A percentile compares a stretch with the other conserved stretches of the same genome.
These are phyloP conservation scores for Hetaerina americana DNA, from an alignment of 1,140 invertebrate genomes.

Conservation along the genomic window DNA sequence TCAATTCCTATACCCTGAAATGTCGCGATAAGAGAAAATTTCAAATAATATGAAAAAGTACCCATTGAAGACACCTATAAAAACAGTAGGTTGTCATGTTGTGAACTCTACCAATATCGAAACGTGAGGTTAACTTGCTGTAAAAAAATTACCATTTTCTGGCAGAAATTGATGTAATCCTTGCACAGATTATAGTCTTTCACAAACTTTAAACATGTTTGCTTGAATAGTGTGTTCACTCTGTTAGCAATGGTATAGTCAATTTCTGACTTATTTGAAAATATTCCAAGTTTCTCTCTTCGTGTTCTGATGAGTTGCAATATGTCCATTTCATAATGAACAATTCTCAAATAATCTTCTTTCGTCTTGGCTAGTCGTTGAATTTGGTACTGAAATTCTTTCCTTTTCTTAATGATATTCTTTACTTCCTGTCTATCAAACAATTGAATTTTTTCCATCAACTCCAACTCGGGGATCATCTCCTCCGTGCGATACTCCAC, in stretches of 20 bases:
- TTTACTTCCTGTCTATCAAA: conserved; percentile 37
- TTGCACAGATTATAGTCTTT: conserved; percentile 55
- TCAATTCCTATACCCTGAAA: too few relatives aligned
- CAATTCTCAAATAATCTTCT: conserved; percentile 57
- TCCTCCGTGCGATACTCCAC: conserved; percentile 56
- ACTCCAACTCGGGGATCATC: conserved; percentile 55
- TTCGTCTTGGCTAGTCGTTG: conserved; percentile 49
- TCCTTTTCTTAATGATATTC: conserved; percentile 50
- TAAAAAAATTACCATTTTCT: conserved; percentile 35
- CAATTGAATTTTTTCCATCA: conserved; percentile 51
- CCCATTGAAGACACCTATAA: too few relatives aligned
- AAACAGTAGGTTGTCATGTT: too few relatives aligned
- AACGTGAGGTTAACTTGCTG: not conserved
- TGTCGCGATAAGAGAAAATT: too few relatives aligned
- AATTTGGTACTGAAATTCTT: conserved; percentile 56
- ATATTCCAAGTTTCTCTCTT: conserved; percentile 20
- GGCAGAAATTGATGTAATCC: conserved; percentile 57
- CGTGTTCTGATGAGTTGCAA: conserved; percentile 44
- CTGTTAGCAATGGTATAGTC: conserved; percentile 48
- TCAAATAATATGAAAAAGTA: too few relatives aligned
- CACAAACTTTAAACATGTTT: conserved; percentile 44
- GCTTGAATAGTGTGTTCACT: conserved; percentile 48
- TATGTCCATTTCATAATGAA: conserved; percentile 55
- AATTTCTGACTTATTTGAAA: conserved; percentile 38
- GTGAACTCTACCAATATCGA: not conserved